Evolutionary conservation across 2,113 vertebrate genomes (phyloP).

Genomic region (Passer domesticus): DNA sequence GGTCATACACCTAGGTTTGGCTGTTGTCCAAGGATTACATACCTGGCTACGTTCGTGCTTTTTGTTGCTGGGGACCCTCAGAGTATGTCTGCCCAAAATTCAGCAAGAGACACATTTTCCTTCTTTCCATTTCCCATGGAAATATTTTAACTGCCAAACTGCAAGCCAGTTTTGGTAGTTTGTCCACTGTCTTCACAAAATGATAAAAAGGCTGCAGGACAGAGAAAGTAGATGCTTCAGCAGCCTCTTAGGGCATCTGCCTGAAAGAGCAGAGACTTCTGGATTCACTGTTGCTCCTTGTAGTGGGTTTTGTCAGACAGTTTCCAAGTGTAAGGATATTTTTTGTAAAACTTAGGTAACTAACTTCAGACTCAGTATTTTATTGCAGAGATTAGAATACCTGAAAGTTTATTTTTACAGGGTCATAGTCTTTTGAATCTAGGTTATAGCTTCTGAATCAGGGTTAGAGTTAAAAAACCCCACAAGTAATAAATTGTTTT

Average conservation of each 20-base stretch:
- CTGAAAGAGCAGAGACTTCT: not conserved
- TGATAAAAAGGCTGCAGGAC: not conserved
- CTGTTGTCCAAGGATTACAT: not conserved
- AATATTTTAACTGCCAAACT: not conserved
- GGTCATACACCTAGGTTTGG: not conserved
- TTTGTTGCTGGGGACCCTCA: not conserved
- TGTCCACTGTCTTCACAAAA: not conserved
- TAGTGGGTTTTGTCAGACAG: not conserved
- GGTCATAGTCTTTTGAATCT: not conserved
- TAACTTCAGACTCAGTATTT: not conserved
- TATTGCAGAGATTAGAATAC: not conserved
- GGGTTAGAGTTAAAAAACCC: not conserved
- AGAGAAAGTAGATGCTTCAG: not conserved
- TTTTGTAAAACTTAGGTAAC: not conserved
- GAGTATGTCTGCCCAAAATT: not conserved
- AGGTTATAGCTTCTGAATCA: not conserved
- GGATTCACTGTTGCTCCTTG: not conserved
- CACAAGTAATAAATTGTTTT: not conserved
- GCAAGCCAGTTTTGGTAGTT: not conserved
- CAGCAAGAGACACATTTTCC: not conserved
- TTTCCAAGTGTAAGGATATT: not conserved
- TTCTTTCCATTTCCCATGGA: not conserved
- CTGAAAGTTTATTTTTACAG: not conserved
- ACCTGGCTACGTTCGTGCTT: rapidly evolving
- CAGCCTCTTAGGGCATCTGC: not conserved